Base-by-base conservation (phyloP, 2,797 vertebrate genomes). In the Numenius phaeopus region DNA sequence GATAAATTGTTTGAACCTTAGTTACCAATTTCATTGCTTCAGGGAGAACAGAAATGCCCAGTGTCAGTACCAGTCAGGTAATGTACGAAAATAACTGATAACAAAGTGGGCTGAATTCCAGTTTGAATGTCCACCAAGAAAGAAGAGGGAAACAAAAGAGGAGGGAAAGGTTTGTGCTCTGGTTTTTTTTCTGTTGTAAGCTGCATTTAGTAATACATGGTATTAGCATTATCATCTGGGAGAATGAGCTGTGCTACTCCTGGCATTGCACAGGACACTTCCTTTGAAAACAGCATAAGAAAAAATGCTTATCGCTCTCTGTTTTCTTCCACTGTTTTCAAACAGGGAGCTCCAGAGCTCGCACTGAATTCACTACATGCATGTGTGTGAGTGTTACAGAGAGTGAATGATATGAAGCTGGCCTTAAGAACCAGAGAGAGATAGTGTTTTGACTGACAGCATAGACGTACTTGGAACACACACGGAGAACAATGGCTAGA, bases 361-460 rank as follows among this genome's bases (percentile, higher is more conserved):
- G 29, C 0, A 0, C 34, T 30, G 20, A 46, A 34, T 65, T 52
- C 59, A 66, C n/a, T 34, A 16, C 10, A 17, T 19, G 18, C 12
- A 27, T 32, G 16, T 29, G 26, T 29, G 22, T 29, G 34, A 32
- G n/a, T 40, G 47, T n/a, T 73, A 59, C 32, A 23, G 16, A 62
- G 37, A 58, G 32, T 11, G 19, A 52, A 20, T 7, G 22, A 49
- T 10, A 14, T 9, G 42, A 57, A 50, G 16, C 6, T 78, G 32
- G 22, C 6, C 32, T 16, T 50, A 34, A 55, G 70, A 70, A 44
- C 9, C 18, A 11, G 5, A 58, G 34, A 47, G 34, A 58, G 27
- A 9, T 1, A 1, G 12, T 0, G 1, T 67, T 70, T 71, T 70
- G 30, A 23, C 34, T 32, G 40, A 30, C 27, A 64, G 9, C 9